Percentiles rank a stretch among this genome's conserved stretches.
phyloP scores from a whole-genome alignment of 1,140 invertebrate genomes.

The Agrilus planipennis region DNA sequence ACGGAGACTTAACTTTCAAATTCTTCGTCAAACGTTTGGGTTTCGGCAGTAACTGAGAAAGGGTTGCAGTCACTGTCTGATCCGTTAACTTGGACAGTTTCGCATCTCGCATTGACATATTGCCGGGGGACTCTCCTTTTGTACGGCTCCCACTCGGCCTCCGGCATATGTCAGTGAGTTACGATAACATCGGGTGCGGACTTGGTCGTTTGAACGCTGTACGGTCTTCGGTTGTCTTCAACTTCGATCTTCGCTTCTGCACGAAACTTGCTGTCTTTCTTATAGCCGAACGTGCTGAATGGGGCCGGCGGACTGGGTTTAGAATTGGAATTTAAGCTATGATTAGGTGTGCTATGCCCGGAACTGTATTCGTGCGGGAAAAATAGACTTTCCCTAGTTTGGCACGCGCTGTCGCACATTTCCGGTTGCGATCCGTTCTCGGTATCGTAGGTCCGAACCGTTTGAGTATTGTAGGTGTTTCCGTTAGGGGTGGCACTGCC shows the following conservation, averaged over 20 bases:
- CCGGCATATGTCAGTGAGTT: conserved; percentile 56
- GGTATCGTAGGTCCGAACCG: conserved; percentile 17
- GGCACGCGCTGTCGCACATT: conserved; percentile 65
- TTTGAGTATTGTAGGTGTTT: conserved; percentile 23
- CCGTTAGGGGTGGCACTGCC: conserved; percentile 25
- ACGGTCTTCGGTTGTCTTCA: conserved; percentile 36
- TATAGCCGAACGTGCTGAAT: conserved; percentile 33
- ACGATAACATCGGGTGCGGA: conserved; percentile 80
- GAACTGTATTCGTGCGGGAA: conserved; percentile 30
- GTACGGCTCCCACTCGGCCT: conserved; percentile 44
- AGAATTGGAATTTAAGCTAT: conserved; percentile 28
- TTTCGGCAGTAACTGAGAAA: too few species aligned
- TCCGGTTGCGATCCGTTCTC: conserved; percentile 42
- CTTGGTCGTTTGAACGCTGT: conserved; percentile 66
- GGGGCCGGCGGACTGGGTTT: conserved; percentile 30
- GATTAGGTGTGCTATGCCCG: conserved; percentile 24
- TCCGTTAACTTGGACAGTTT: too few species aligned
- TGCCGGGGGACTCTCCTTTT: conserved; percentile 42
- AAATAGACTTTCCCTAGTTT: conserved; percentile 66
- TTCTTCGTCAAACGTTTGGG: too few species aligned
- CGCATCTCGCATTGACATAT: too few species aligned
- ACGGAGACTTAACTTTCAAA: too few species aligned
- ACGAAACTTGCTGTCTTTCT: conserved; percentile 39
- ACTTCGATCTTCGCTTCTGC: conserved; percentile 54
- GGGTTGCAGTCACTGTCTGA: too few species aligned